Evolutionary conservation across 2,888 invertebrate species (phyloP).

Genomic region (Nomada fucata): DNA sequence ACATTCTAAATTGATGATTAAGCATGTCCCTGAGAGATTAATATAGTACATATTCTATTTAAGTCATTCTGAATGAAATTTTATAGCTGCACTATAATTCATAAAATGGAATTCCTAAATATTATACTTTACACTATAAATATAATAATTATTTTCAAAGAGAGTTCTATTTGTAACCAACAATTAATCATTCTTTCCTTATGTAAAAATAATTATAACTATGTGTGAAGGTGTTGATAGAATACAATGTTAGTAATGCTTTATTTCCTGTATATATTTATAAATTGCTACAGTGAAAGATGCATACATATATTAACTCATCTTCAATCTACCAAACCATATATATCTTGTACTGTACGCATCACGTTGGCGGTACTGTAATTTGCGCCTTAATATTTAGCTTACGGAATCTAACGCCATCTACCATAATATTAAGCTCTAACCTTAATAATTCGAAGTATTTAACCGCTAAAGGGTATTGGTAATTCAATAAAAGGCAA

Average conservation of each 20-base stretch:
- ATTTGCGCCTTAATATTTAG: conserved; percentile 39
- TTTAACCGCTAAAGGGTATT: conserved; percentile 14
- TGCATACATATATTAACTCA: not conserved
- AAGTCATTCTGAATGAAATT: too few species aligned
- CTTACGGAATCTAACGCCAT: conserved; percentile 63
- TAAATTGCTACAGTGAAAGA: not conserved
- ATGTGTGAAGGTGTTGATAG: not conserved
- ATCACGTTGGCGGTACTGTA: conserved; percentile 64
- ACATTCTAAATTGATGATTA: not conserved
- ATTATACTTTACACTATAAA: not conserved
- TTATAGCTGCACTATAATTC: too few species aligned
- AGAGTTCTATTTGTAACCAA: not conserved
- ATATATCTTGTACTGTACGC: not conserved
- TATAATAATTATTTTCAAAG: not conserved
- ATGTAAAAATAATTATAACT: not conserved
- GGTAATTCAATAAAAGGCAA: not conserved
- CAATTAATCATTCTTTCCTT: not conserved
- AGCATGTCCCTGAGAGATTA: not conserved
- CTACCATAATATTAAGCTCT: conserved; percentile 65
- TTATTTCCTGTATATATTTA: conserved; percentile 13
- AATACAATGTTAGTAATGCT: not conserved
- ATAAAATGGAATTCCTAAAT: not conserved
- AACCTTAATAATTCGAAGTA: conserved; percentile 68
- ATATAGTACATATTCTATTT: not conserved
- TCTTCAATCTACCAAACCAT: too few species aligned